A percentile compares a stretch with the other conserved stretches of the same genome.
These are phyloP conservation scores for Tragelaphus strepsiceros DNA, from an alignment of 2,113 vertebrate species.

Conservation along the genomic window DNA sequence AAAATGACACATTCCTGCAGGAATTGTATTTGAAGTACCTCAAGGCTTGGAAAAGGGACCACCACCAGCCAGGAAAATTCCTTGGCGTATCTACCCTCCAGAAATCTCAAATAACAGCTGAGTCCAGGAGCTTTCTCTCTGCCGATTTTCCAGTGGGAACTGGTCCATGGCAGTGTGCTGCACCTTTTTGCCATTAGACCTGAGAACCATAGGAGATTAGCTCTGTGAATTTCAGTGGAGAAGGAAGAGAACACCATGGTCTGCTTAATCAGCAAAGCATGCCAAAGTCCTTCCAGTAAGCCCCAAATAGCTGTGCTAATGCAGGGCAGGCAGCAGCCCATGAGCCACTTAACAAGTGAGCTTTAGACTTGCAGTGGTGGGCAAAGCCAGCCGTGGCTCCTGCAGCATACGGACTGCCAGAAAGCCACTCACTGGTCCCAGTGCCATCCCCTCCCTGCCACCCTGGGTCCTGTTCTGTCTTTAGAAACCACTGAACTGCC, in stretches of 20 bases:
- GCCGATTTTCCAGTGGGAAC: neutral
- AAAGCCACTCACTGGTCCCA: neutral
- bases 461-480: neutral
- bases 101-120: neutral
- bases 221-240: neutral
- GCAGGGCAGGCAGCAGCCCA: neutral
- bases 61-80: neutral
- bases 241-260: neutral
- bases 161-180: neutral
- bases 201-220: neutral
- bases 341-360: neutral
- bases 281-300: neutral
- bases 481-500: neutral
- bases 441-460: rapidly evolving
- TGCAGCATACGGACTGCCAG: neutral
- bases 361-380: neutral
- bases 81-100: neutral
- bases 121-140: neutral
- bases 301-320: constrained; percentile 14
- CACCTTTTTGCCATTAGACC: neutral
- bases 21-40: neutral
- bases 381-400: neutral
- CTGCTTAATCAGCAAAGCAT: neutral
- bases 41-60: neutral
- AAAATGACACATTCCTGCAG: neutral